Evolutionary conservation across 2,113 vertebrate species (phyloP).

Genomic region (Ophthalmolycus amberensis): DNA sequence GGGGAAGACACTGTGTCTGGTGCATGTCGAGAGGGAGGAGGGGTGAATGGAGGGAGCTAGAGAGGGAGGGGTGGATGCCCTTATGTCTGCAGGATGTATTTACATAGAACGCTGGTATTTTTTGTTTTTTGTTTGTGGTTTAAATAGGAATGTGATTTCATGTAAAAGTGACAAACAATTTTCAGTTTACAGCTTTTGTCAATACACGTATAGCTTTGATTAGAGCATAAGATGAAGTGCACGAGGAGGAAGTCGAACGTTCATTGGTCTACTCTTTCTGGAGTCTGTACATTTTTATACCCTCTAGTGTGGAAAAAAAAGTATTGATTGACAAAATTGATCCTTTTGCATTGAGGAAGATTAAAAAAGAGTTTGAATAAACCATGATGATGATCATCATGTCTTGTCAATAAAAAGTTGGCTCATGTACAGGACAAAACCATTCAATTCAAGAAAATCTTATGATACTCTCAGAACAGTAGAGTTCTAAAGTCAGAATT

Average conservation of each 20-base stretch:
- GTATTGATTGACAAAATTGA: conserved; percentile 71
- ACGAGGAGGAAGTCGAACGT: conserved; percentile 18
- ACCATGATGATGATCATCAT: conserved; percentile 56
- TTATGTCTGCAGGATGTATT: conserved; percentile 51
- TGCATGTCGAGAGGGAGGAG: conserved; percentile 52
- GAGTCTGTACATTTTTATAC: conserved; percentile 38
- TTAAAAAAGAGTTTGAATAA: conserved; percentile 70
- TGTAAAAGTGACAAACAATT: conserved; percentile 8
- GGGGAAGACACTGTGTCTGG: conserved; percentile 51
- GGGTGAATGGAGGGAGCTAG: conserved; percentile 17
- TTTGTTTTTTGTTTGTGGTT: not conserved
- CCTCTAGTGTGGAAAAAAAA: conserved; percentile 46
- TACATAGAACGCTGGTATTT: conserved; percentile 15
- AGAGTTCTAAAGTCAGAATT: not conserved
- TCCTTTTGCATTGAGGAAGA: conserved; percentile 62
- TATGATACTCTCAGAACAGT: not conserved
- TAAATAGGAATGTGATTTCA: not conserved
- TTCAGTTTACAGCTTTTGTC: not conserved
- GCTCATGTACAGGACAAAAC: not conserved
- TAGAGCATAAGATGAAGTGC: not conserved
- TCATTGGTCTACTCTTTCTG: conserved; percentile 20
- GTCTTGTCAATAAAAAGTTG: conserved; percentile 46
- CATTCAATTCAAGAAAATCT: not conserved
- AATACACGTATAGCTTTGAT: not conserved
- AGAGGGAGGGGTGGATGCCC: conserved; percentile 35